Conservation (phyloP, 2,113 vertebrate species). For the Passerina amoena region DNA sequence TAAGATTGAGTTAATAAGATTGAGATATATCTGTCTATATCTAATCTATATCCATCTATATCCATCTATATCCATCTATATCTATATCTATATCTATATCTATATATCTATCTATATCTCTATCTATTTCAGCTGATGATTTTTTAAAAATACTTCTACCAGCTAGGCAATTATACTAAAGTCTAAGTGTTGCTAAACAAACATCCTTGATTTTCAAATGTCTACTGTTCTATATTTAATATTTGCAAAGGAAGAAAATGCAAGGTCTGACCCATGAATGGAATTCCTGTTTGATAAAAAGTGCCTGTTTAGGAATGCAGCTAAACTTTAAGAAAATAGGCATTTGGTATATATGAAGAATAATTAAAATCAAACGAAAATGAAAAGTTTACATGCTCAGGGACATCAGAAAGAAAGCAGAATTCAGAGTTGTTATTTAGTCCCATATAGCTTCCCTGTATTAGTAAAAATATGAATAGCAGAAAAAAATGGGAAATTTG, state of each 20-base stretch:
- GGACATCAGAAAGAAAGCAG: background rate
- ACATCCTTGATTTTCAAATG: background rate
- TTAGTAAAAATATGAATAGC: background rate
- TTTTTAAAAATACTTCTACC: background rate
- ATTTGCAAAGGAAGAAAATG: background rate
- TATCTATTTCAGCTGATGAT: background rate
- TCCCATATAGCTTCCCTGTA: accelerated
- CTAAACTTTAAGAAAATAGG: background rate
- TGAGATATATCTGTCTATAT: too few relatives aligned
- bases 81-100: background rate
- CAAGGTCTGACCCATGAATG: background rate
- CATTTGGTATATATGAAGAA: background rate
- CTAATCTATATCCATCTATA: too few relatives aligned
- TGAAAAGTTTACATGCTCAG: background rate
- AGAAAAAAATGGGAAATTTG: background rate
- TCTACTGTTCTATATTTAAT: background rate
- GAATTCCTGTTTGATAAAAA: background rate
- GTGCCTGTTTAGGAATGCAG: background rate
- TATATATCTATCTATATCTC: too few relatives aligned
- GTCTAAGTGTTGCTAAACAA: background rate
- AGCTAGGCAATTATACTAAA: background rate
- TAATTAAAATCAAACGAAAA: background rate
- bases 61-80: too few relatives aligned
- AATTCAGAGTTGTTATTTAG: background rate
- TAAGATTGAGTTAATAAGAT: background rate